Base-by-base conservation (phyloP, 2,888 invertebrate genomes). In the Pyrrhia umbra region DNA sequence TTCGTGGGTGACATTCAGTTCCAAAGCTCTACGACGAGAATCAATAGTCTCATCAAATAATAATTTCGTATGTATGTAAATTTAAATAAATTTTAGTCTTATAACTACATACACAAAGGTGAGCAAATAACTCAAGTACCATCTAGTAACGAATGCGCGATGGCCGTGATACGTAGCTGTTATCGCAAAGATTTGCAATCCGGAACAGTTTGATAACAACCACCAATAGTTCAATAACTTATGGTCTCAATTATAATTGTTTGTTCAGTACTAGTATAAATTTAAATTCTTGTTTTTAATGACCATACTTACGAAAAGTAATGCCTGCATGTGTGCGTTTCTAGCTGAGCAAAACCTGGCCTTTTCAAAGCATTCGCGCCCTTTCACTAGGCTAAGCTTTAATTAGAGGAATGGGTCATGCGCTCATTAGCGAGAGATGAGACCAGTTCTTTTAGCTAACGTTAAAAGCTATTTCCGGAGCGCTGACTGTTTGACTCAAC, bases 131-230 rank as follows among this genome's bases (percentile, higher is more conserved):
- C 18, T 51, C 18, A 16, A 56, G 23, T 55, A 42, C 47, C 34
- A 27, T 39, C n/a, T n/a, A n/a, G 10, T 45, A 45, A 37, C 34
- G 46, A 27, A 43, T 25, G 30, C 18, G 47, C 57, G 50, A 75
- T 63, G 25, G 40, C 39, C 10, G 23, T 30, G 59, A 60, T 68
- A 64, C 40, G 23, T 9, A 21, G 54, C 49, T 30, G 62, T 62
- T 77, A 76, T 78, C 63, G 46, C 43, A 51, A 49, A 69, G 69
- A 78, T 74, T 74, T 45, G 56, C 50, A 75, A 70, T 74, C 55
- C 66, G 61, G 79, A 78, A 74, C 65, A 63, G 27, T 13, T 55
- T 54, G 75, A 64, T 78, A 74, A 59, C 39, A 3, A 27, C 4
- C 40, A 50, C 16, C 51, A 18, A 56, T 55, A 60, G 59, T 62